Conservation (phyloP, 2,888 invertebrate genomes). For the Agrypnus murinus region DNA sequence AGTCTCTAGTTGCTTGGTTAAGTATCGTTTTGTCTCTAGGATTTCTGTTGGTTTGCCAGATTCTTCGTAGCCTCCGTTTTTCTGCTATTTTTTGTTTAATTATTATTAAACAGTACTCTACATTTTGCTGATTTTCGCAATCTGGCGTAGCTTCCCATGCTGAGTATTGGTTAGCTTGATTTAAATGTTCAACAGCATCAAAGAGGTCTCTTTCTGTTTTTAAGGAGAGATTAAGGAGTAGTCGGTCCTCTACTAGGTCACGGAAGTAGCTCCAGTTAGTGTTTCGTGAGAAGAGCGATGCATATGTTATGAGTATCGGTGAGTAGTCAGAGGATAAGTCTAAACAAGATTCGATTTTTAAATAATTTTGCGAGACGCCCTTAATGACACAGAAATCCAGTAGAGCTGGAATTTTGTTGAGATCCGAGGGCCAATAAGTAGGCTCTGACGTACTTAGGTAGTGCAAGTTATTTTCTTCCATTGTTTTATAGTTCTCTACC, state of each 20-base stretch:
- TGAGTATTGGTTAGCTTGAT: background rate
- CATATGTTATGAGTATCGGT: constrained; percentile 7
- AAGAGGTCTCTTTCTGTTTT: background rate
- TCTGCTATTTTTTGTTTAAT: constrained; percentile 17
- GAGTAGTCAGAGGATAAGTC: constrained; percentile 9
- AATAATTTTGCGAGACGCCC: background rate
- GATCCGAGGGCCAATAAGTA: background rate
- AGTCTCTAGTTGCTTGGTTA: constrained; percentile 3
- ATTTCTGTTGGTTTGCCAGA: constrained; percentile 11
- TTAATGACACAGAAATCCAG: constrained; percentile 1
- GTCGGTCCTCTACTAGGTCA: background rate
- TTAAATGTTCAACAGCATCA: background rate
- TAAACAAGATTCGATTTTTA: background rate
- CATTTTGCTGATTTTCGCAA: background rate
- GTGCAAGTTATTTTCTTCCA: background rate
- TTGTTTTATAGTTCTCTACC: too few relatives aligned
- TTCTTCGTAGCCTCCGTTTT: constrained; percentile 12
- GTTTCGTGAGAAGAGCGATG: background rate
- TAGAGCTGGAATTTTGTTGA: constrained; percentile 4
- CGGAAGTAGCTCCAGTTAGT: background rate
- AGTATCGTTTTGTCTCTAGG: constrained; percentile 8
- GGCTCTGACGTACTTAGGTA: background rate
- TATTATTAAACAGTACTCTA: background rate
- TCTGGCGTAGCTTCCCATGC: background rate
- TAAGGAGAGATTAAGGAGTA: background rate